Evolutionary conservation across 2,888 invertebrate genomes (phyloP), one percentile per base, ranked within the genome.

Genomic region (Tortrix viridana): DNA sequence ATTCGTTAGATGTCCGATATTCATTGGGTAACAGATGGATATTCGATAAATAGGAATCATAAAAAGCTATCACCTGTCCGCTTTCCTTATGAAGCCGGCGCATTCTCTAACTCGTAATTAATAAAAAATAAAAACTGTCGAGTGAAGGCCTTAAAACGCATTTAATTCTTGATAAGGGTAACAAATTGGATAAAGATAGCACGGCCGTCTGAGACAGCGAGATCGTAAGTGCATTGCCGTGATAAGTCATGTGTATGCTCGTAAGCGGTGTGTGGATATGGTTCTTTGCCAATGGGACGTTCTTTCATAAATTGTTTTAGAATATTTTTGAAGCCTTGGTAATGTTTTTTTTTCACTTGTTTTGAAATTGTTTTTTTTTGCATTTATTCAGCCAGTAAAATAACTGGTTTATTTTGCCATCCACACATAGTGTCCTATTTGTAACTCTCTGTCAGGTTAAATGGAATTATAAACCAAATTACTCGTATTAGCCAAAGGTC

Each of bases 151-250:
- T 85, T 89, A 89, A 90, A 90, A 92, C 86, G 89, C 91, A 91
- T 92, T 92, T 90, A 92, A 92, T 90, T 86, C 87, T 84, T 87
- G 92, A 91, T 92, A 91, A 89, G 88, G 90, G 89, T 91, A 91
- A 92, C 92, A 92, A 91, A 91, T 91, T 92, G 91, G 86, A 91
- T 90, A 87, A 85, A 91, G 92, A 92, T 92, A 91, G 88, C 83
- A 85, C 78, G 78, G 76, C 77, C 73, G 78, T 82, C 80, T 81
- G 83, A 85, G 89, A 89, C 88, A 88, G 85, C 83, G 84, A 89
- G 91, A 92, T 91, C 84, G 91, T 92, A 88, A 92, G 91, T 90
- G 92, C 92, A 90, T 88, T 86, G 87, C 85, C 73, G 81, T 87
- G 91, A 91, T 92, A 92, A 85, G 80, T 88, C 81, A 81, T 81